Conservation (phyloP, 2,113 vertebrate genomes). For the Gavia stellata region DNA sequence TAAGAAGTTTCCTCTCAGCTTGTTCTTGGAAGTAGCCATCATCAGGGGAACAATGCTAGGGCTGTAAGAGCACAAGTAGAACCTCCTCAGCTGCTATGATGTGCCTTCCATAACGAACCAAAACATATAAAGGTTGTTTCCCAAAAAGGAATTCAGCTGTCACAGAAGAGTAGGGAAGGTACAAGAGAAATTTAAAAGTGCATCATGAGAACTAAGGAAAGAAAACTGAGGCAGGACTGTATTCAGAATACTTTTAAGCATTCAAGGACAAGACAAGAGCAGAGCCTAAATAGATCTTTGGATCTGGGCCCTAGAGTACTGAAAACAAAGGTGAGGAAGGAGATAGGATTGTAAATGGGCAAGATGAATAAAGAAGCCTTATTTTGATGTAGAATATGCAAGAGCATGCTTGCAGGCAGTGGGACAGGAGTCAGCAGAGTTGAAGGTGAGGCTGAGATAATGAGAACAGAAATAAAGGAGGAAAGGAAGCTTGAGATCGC, state of each 20-base stretch:
- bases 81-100: background rate
- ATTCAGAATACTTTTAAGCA: background rate
- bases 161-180: background rate
- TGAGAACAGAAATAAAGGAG: background rate
- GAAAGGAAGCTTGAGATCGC: background rate
- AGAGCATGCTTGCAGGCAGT: background rate
- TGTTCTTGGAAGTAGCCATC: background rate
- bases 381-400: conserved; percentile 36
- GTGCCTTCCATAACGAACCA: background rate
- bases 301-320: background rate
- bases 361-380: background rate
- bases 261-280: background rate
- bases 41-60: rapidly evolving
- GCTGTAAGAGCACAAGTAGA: background rate
- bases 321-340: background rate
- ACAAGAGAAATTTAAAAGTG: background rate
- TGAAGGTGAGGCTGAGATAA: conserved; percentile 37
- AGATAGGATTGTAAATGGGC: background rate
- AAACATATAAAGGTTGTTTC: background rate
- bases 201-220: background rate
- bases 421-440: background rate
- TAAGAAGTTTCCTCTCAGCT: background rate
- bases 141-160: background rate
- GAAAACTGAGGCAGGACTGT: background rate
- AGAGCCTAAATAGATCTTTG: background rate